A percentile compares a stretch with the other conserved stretches of the same genome.
Conservation (phyloP, 2,113 vertebrate species). For the Pseudorasbora parva region DNA sequence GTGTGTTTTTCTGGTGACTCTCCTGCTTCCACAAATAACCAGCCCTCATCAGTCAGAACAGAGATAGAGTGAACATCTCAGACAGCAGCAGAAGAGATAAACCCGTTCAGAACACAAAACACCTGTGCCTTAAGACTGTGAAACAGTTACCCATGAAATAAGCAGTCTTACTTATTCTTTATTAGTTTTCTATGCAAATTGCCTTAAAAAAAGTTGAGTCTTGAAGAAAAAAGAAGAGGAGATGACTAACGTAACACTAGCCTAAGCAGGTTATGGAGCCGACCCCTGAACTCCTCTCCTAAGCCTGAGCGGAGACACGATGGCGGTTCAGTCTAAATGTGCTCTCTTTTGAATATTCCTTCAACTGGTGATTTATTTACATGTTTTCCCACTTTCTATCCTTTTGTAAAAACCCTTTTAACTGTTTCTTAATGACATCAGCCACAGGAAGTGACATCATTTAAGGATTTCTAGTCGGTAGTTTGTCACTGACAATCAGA, state of each 20-base stretch:
- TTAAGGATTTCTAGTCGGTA: too few relatives aligned
- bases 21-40: background rate
- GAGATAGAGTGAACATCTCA: background rate
- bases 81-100: background rate
- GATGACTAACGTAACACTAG: background rate
- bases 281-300: background rate
- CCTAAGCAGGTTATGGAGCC: background rate
- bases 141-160: background rate
- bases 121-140: background rate
- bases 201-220: background rate
- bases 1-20: too few relatives aligned
- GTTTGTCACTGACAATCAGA: too few relatives aligned
- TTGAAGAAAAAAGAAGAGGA: background rate
- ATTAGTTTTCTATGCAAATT: background rate
- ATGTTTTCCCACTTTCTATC: constrained; percentile 47
- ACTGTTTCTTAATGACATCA: too few relatives aligned
- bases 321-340: background rate
- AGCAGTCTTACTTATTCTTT: background rate
- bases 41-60: background rate
- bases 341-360: background rate
- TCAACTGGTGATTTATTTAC: background rate
- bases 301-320: too few relatives aligned
- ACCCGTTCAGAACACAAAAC: background rate
- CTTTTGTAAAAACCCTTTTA: background rate
- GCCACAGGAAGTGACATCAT: background rate